Evolutionary conservation across 2,113 vertebrate genomes (phyloP).

Genomic region (Eretmochelys imbricata): DNA sequence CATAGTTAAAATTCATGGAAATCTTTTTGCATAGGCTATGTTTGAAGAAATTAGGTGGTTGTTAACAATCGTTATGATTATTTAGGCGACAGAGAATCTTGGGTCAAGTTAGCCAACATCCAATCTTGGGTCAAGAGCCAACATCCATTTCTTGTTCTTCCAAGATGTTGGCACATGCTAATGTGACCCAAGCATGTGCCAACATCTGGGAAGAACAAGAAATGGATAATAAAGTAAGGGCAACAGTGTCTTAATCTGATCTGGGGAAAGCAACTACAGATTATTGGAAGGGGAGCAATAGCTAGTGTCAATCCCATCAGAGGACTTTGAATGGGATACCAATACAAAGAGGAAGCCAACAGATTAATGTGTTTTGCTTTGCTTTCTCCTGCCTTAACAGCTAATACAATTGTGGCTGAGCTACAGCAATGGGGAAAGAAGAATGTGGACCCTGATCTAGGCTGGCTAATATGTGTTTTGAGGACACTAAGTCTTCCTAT

Average conservation of each 20-base stretch:
- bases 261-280: slow-evolving; percentile 26
- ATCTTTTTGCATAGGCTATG: not conserved
- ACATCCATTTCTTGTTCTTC: slow-evolving; percentile 41
- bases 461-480: not conserved
- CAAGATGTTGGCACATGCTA: slow-evolving; percentile 45
- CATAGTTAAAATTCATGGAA: slow-evolving; percentile 6
- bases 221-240: slow-evolving; percentile 19
- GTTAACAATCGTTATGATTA: slow-evolving; percentile 46
- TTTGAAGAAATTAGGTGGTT: slow-evolving; percentile 23
- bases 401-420: not conserved
- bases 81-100: not conserved
- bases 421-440: not conserved
- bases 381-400: accelerated
- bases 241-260: slow-evolving; percentile 42
- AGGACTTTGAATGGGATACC: not conserved
- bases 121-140: too few species aligned
- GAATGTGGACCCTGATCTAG: not conserved
- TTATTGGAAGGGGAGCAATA: not conserved
- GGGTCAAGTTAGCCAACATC: not conserved
- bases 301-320: not conserved
- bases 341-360: not conserved
- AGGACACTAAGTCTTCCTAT: not conserved
- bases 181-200: not conserved
- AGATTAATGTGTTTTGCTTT: not conserved
- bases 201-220: slow-evolving; percentile 55